These are phyloP conservation scores for Proisotoma minuta DNA, from an alignment of 2,888 invertebrate genomes.

Conservation along the genomic window DNA sequence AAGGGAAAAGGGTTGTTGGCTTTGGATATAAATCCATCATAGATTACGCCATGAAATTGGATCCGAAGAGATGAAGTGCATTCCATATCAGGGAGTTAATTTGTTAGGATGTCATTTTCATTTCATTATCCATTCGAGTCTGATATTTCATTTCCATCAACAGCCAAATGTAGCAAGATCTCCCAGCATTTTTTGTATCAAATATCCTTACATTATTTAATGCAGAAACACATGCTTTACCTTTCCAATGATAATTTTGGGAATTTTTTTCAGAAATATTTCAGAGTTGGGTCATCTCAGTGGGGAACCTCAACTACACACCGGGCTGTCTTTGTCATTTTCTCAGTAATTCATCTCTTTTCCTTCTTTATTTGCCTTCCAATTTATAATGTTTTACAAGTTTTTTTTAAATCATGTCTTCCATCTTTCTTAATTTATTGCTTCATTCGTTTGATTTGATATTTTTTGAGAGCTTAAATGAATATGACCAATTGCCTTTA, in stretches of 20 bases:
- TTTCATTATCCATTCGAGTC: constrained; percentile 39
- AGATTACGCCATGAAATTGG: not conserved
- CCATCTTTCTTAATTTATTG: constrained; percentile 11
- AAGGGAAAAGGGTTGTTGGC: not conserved
- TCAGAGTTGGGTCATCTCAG: constrained; percentile 2
- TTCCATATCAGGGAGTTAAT: constrained; percentile 36
- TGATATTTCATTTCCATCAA: constrained; percentile 16
- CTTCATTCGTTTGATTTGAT: constrained; percentile 19
- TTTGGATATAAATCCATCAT: not conserved
- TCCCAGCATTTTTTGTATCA: constrained; percentile 18
- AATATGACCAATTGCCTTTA: not conserved
- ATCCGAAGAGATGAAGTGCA: not conserved
- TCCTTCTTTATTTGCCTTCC: constrained; percentile 20
- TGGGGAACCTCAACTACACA: constrained; percentile 3
- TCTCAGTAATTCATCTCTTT: constrained; percentile 30
- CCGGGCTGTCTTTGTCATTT: constrained; percentile 25
- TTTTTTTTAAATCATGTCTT: constrained; percentile 7
- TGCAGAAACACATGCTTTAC: not conserved
- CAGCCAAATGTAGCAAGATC: constrained; percentile 7
- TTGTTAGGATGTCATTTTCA: constrained; percentile 43
- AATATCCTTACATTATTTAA: constrained; percentile 1
- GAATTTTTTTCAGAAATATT: constrained; percentile 9
- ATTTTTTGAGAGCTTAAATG: constrained; percentile 12
- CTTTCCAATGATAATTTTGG: not conserved
- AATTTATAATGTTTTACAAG: constrained; percentile 10